Evolutionary conservation across 2,797 vertebrate genomes (phyloP), one percentile per base, ranked within the genome.

Genomic region (Cephalopachus bancanus): DNA sequence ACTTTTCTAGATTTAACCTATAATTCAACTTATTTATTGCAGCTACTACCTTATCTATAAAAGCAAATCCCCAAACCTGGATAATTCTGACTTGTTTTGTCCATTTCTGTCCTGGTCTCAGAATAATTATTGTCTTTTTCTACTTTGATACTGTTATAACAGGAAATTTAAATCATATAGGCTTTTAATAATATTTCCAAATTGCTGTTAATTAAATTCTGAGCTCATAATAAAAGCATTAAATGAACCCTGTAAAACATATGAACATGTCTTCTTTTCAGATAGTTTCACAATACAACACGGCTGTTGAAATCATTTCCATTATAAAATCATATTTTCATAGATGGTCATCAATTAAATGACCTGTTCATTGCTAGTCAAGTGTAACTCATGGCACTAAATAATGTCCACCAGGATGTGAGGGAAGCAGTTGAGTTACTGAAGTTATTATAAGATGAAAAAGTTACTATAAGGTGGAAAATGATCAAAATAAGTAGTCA

Each of bases 91-190:
- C 3, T 4, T 26, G 7, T 89, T 80, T 67, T 84, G 59, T 69
- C 19, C 17, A 89, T n/a, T 3, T 89, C 17, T 53, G 24, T 8
- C 9, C 24, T 69, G 1, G 17, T 30, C 64, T 16, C 80, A 33
- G 60, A 88, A 79, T 44, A 92, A 22, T 1, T n/a, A 5, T 8
- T 76, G 16, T 44, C 16, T 86, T 83, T 95, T 83, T 72, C 55
- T 67, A 74, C 44, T 81, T 89, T 55, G 92, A 69, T 62, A 69
- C 72, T 96, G 85, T 94, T 76, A 83, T n/a, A 53, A 75, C 0
- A 60, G 79, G 3, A 14, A 67, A 57, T 76, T 81, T 76, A 89
- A 94, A 83, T 20, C 49, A 74, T 55, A n/a, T 3, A 55, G 7
- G 33, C 22, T 91, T 83, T 91, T 92, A 53, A 44, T 44, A 71